Percentiles rank a stretch among this genome's conserved stretches.
These are phyloP conservation scores for Caenorhabditis inopinata DNA, from an alignment of 1,140 invertebrate species.

Conservation along the genomic window DNA sequence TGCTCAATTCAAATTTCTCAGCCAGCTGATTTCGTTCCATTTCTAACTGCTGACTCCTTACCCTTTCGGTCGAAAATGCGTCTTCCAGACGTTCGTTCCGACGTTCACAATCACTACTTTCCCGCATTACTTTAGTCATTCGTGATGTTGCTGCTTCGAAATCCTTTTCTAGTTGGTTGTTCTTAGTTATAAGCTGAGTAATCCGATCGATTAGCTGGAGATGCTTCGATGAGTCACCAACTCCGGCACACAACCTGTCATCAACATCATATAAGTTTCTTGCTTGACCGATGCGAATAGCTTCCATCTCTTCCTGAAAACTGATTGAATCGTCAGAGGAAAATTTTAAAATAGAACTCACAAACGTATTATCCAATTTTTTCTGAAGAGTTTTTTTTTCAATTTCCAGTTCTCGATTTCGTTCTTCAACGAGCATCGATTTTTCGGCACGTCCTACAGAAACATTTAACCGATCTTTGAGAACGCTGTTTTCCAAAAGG, in stretches of 20 bases:
- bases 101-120: background rate
- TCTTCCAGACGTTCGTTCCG: background rate
- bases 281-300: background rate
- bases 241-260: background rate
- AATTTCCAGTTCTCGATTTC: background rate
- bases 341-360: no score
- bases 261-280: background rate
- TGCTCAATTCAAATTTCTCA: background rate
- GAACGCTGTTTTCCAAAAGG: background rate
- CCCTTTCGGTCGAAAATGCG: slow-evolving; percentile 24
- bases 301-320: background rate
- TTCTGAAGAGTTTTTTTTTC: background rate
- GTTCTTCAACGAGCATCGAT: background rate
- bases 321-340: background rate
- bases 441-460: background rate
- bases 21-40: background rate
- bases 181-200: background rate
- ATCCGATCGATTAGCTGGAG: background rate
- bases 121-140: slow-evolving; percentile 5
- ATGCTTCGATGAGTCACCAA: background rate
- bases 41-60: slow-evolving; percentile 6
- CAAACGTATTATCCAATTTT: background rate
- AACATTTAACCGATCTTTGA: slow-evolving; percentile 4
- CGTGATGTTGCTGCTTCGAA: background rate
- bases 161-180: slow-evolving; percentile 5